A percentile compares a stretch with the other conserved stretches of the same genome.
Evolutionary conservation across 2,113 vertebrate species (phyloP).

Genomic region (Xiphorhynchus elegans): DNA sequence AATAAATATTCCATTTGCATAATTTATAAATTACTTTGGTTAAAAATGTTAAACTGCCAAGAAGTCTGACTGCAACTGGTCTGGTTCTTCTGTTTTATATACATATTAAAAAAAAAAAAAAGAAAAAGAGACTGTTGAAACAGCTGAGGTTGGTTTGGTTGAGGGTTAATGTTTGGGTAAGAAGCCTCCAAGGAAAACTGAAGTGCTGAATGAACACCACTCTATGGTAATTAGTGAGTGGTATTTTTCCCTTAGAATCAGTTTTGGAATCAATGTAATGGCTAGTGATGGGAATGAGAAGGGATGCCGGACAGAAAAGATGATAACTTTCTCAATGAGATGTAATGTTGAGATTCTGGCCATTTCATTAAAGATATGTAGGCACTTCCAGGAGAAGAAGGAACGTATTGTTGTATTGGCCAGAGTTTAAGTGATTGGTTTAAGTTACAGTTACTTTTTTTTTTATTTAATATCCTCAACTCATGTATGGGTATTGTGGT

Average conservation of each 20-base stretch:
- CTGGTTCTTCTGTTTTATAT: conserved; percentile 22
- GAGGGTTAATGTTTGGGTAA: conserved; percentile 62
- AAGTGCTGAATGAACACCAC: conserved; percentile 66
- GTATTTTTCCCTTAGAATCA: conserved; percentile 48
- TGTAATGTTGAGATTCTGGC: not conserved
- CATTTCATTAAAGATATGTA: not conserved
- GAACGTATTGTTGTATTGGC: not conserved
- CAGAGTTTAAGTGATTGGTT: not conserved
- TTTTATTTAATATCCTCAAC: not conserved
- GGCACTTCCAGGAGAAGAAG: not conserved
- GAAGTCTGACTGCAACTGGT: conserved; percentile 29
- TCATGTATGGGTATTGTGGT: not conserved
- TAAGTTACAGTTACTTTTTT: not conserved
- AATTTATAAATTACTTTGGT: conserved; percentile 66
- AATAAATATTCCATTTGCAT: conserved; percentile 58
- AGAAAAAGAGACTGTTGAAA: conserved; percentile 52
- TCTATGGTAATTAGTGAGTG: conserved; percentile 56
- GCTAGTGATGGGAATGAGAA: not conserved
- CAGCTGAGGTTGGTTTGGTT: conserved; percentile 66
- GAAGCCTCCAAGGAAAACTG: conserved; percentile 65
- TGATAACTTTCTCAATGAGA: not conserved
- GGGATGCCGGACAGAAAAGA: not conserved
- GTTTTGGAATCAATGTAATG: conserved; percentile 32
- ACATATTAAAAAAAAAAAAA: not conserved
- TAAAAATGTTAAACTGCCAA: conserved; percentile 56